A percentile compares a stretch with the other conserved stretches of the same genome.
Conservation (phyloP, 35 echinoderm and acorn worm genomes). For the Apostichopus parvimensis region DNA sequence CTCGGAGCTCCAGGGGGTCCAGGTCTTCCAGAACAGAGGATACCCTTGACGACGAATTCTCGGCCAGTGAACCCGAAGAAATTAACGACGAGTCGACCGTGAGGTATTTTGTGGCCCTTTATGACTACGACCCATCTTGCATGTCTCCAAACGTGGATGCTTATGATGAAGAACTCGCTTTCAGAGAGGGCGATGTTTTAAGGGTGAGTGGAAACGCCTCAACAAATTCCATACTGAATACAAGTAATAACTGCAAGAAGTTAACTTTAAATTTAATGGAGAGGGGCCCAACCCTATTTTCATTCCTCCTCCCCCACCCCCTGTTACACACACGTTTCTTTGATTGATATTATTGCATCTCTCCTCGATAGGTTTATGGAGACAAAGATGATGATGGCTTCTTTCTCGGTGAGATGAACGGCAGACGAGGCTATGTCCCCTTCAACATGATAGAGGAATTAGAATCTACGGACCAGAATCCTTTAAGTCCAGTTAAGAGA, state of each 20-base stretch:
- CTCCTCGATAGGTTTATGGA: constrained; percentile 67
- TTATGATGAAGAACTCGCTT: constrained; percentile 85
- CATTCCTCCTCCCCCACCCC: background rate
- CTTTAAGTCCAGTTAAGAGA: constrained; percentile 64
- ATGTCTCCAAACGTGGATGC: constrained; percentile 95
- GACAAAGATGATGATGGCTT: constrained; percentile 98
- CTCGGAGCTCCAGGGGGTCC: constrained; percentile 51
- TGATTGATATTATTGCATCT: background rate
- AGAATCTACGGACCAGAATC: constrained; percentile 58
- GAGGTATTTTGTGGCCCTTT: constrained; percentile 88
- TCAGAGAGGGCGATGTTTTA: constrained; percentile 90
- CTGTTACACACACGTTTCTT: background rate
- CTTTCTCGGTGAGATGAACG: constrained; percentile 88
- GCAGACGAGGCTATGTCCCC: constrained; percentile 80
- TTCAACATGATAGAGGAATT: constrained; percentile 97
- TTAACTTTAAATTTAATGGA: too few species aligned
- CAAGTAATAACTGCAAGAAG: background rate
- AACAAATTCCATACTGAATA: background rate
- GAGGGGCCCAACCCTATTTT: background rate
- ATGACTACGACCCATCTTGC: constrained; percentile 82
- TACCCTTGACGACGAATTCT: constrained; percentile 66
- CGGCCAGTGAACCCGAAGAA: constrained; percentile 84
- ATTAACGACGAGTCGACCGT: constrained; percentile 85
- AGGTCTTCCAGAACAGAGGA: constrained; percentile 74
- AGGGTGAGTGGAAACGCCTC: constrained; percentile 63